A percentile compares a stretch with the other conserved stretches of the same genome.
Conservation (phyloP, 2,113 vertebrate species). For the Scomber colias region DNA sequence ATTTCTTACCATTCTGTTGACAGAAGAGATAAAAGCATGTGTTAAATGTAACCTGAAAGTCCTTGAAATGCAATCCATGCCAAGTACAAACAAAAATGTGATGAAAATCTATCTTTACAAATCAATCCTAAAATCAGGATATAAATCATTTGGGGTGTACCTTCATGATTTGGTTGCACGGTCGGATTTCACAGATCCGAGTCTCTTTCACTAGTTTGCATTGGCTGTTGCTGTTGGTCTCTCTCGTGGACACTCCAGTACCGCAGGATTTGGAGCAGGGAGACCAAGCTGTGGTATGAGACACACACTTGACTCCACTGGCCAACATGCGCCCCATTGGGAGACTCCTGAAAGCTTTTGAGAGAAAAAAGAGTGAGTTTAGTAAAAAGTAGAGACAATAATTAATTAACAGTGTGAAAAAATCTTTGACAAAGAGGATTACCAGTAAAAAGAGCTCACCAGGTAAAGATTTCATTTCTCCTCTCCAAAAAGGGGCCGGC, state of each 20-base stretch:
- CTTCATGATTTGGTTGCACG: slow-evolving; percentile 88
- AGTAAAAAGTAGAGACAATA: no score
- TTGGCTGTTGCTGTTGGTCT: slow-evolving; percentile 89
- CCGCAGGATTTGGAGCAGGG: slow-evolving; percentile 94
- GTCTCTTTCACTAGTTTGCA: slow-evolving; percentile 92
- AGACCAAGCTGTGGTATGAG: slow-evolving; percentile 94
- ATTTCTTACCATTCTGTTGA: slow-evolving; percentile 91
- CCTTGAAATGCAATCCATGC: not conserved
- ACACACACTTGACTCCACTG: slow-evolving; percentile 84
- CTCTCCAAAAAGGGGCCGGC: slow-evolving; percentile 85
- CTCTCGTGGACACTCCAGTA: slow-evolving; percentile 90
- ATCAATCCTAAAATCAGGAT: not conserved
- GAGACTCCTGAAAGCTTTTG: slow-evolving; percentile 69
- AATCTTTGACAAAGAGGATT: not conserved
- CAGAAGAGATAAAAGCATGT: slow-evolving; percentile 8
- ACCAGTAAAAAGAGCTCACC: slow-evolving; percentile 84
- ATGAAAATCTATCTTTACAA: not conserved
- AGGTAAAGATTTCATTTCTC: slow-evolving; percentile 86
- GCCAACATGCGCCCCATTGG: slow-evolving; percentile 79
- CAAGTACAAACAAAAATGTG: not conserved
- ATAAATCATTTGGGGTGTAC: slow-evolving; percentile 71
- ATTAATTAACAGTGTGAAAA: no score
- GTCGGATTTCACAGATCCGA: slow-evolving; percentile 91
- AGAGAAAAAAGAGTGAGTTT: not conserved
- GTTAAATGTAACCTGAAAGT: not conserved